Conservation (phyloP, 2,113 vertebrate species). For the Cyprinodon brontotheroides region DNA sequence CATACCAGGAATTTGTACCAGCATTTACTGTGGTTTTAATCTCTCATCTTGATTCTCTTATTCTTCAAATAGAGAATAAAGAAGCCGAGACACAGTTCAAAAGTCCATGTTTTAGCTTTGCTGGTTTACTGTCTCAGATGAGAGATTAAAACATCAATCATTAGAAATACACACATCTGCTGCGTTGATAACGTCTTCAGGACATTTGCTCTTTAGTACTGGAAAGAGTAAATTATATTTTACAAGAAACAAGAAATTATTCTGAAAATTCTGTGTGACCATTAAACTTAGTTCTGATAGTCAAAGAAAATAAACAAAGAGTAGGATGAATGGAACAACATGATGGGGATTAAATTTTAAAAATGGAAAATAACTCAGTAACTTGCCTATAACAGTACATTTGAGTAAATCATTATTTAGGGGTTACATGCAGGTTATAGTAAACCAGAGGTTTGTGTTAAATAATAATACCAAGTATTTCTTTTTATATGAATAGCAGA, state of each 20-base stretch:
- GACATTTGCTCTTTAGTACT: background rate
- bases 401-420: background rate
- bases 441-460: too few relatives aligned
- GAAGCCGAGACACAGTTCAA: slow-evolving; percentile 13
- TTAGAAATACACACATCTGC: background rate
- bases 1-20: background rate
- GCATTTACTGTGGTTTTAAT: background rate
- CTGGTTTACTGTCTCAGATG: slow-evolving; percentile 18
- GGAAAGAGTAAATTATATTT: background rate
- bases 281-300: too few relatives aligned
- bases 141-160: slow-evolving; percentile 14
- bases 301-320: too few relatives aligned
- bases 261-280: background rate
- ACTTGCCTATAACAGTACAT: background rate
- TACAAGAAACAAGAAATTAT: background rate
- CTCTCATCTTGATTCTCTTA: background rate
- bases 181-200: background rate
- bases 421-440: too few relatives aligned
- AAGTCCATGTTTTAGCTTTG: slow-evolving; percentile 15
- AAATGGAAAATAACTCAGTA: too few relatives aligned
- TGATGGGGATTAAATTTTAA: too few relatives aligned
- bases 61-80: slow-evolving; percentile 2
- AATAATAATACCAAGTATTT: too few relatives aligned
- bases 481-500: too few relatives aligned
- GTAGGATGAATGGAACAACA: too few relatives aligned